Evolutionary conservation across 2,113 vertebrate genomes (phyloP).

Genomic region (Paramormyrops kingsleyae): DNA sequence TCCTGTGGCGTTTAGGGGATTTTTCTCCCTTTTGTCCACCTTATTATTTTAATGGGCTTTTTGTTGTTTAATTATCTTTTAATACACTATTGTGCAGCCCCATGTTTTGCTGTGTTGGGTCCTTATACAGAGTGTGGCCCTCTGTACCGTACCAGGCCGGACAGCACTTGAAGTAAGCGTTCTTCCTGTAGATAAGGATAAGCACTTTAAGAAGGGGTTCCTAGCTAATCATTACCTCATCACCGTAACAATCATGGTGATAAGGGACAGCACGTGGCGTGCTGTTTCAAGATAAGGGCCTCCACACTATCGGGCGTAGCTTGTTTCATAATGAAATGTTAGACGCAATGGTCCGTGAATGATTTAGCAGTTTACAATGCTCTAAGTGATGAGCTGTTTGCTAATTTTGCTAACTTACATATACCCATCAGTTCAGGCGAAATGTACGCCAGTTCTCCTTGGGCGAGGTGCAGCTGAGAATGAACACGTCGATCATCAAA

Average conservation of each 20-base stretch:
- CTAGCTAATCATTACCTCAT: constrained; percentile 15
- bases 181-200: constrained; percentile 2
- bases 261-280: not conserved
- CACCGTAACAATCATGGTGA: not conserved
- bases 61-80: not conserved
- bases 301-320: not conserved
- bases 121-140: not conserved
- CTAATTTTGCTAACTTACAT: not conserved
- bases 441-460: not conserved
- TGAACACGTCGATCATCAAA: not conserved
- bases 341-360: not conserved
- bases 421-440: not conserved
- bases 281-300: constrained; percentile 2
- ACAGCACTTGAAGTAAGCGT: not conserved
- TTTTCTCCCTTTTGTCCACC: not conserved
- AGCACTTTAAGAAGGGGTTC: not conserved
- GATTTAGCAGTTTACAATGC: not conserved
- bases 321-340: not conserved
- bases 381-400: not conserved
- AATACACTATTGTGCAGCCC: not conserved
- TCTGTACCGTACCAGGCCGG: not conserved
- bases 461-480: not conserved
- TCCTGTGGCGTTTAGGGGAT: not conserved
- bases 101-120: not conserved
- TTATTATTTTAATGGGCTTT: not conserved